These are phyloP conservation scores for Hemibagrus wyckioides DNA, from an alignment of 2,113 vertebrate species.

Conservation along the genomic window DNA sequence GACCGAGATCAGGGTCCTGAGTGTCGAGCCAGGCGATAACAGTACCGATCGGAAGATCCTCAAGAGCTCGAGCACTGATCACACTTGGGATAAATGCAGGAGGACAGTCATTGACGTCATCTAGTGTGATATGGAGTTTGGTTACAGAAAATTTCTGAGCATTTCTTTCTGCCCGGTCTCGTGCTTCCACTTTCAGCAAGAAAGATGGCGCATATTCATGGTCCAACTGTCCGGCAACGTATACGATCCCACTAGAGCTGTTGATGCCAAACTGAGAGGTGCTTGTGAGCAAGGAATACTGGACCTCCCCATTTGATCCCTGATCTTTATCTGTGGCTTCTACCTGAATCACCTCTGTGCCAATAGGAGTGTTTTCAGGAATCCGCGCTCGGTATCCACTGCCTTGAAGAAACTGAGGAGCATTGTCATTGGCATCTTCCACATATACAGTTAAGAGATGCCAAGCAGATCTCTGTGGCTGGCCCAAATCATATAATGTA, in stretches of 20 bases:
- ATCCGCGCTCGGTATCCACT: slow-evolving; percentile 81
- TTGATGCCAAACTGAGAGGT: slow-evolving; percentile 90
- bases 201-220: slow-evolving; percentile 84
- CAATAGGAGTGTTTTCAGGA: slow-evolving; percentile 89
- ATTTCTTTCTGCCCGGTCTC: slow-evolving; percentile 83
- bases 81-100: slow-evolving; percentile 88
- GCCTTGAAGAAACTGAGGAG: slow-evolving; percentile 86
- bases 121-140: slow-evolving; percentile 82
- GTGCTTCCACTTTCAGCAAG: slow-evolving; percentile 89
- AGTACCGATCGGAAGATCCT: slow-evolving; percentile 91
- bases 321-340: slow-evolving; percentile 93
- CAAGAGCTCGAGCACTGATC: slow-evolving; percentile 86
- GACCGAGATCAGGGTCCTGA: slow-evolving; percentile 88
- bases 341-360: slow-evolving; percentile 91
- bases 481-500: slow-evolving; percentile 91
- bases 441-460: slow-evolving; percentile 85
- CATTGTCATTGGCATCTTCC: slow-evolving; percentile 91
- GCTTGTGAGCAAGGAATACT: slow-evolving; percentile 88
- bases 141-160: slow-evolving; percentile 83
- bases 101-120: slow-evolving; percentile 94
- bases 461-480: slow-evolving; percentile 88
- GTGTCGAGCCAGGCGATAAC: slow-evolving; percentile 95
- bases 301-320: slow-evolving; percentile 85
- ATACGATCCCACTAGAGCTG: slow-evolving; percentile 86
- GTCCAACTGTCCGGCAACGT: slow-evolving; percentile 88